A percentile compares a stretch with the other conserved stretches of the same genome.
phyloP scores from a whole-genome alignment of 2,888 invertebrate genomes.

The Tipula vernalis region DNA sequence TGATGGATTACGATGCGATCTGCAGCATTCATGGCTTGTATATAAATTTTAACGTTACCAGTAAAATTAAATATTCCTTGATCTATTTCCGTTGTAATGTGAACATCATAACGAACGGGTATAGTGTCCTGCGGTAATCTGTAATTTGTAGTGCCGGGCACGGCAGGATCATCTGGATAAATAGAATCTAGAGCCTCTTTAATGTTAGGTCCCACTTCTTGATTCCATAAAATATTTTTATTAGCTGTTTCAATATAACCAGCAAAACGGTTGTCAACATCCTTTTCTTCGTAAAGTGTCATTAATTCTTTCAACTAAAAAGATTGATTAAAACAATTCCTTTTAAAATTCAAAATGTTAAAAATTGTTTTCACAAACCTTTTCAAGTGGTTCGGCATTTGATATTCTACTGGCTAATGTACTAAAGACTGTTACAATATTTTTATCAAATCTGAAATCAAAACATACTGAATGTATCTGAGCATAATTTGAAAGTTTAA shows the following conservation, averaged over 20 bases:
- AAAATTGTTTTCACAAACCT: neutral
- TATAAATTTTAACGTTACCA: conserved; percentile 23
- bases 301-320: neutral
- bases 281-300: neutral
- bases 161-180: neutral
- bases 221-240: neutral
- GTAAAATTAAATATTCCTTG: conserved; percentile 21
- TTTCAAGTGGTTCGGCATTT: neutral
- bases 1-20: conserved; percentile 24
- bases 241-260: neutral
- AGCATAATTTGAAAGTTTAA: neutral
- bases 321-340: neutral
- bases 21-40: conserved; percentile 14
- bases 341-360: neutral
- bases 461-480: neutral
- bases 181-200: neutral
- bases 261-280: neutral
- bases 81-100: conserved; percentile 25
- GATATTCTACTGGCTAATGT: neutral
- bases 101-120: conserved; percentile 40
- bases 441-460: neutral
- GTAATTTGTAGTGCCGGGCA: neutral
- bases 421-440: neutral
- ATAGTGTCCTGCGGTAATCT: conserved; percentile 39
- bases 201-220: neutral